Base-by-base conservation (phyloP, 2,113 vertebrate species). In the Reinhardtius hippoglossoides region DNA sequence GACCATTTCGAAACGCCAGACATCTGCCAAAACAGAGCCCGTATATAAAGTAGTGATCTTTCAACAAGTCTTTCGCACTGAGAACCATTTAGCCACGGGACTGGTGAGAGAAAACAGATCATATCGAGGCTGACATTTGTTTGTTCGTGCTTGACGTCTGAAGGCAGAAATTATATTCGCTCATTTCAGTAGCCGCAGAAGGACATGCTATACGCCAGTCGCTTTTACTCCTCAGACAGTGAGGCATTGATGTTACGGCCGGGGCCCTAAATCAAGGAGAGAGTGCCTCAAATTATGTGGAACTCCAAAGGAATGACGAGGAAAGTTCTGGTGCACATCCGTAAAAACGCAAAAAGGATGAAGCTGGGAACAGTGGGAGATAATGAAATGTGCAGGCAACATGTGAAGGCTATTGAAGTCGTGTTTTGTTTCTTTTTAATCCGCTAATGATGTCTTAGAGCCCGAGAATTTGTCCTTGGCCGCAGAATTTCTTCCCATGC, bases 301-400 rank as follows among this genome's bases (percentile, higher is more conserved):
- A 80, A 70, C 83, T 84, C 76, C n/a, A 81, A 88, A 85, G 72
- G 60, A 80, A 76, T 59, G 74, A 61, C 65, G 76, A 71, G 66
- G 23, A 5, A 48, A 48, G 40, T 75, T 84, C 42, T 78, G 78
- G 81, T 73, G 71, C 20, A 20, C 68, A 15, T 74, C 77, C 55
- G 46, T 62, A 61, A 60, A 85, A 85, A 67, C 14, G 71, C 74
- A 56, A 63, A 67, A 63, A 67, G 78, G 81, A 71, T 37, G 70
- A 66, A 71, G 76, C 80, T 75, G 68, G 82, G 75, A 78, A 73
- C 60, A 31, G 31, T 31, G 71, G 78, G 66, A 92, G 86, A 92
- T 93, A 92, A 90, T 91, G 83, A 88, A 92, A 90, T 83, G 86
- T 80, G 81, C 81, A 84, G 87, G 81, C 87, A 58, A 88, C 85